Percentiles rank a stretch among this genome's conserved stretches.
phyloP scores from a whole-genome alignment of 1,140 invertebrate genomes.

The Myzus persicae region DNA sequence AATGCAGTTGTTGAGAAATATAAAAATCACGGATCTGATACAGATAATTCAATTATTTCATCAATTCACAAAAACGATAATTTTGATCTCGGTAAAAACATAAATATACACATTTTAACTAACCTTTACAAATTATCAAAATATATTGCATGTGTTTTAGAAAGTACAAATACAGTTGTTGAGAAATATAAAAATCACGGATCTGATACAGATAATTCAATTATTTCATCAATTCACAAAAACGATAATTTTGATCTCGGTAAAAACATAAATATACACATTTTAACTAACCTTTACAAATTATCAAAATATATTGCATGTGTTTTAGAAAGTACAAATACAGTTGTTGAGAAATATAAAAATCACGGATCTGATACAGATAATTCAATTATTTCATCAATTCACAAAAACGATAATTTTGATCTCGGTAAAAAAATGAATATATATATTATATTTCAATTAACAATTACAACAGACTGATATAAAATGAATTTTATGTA shows the following conservation, averaged over 20 bases:
- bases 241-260: background rate
- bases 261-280: background rate
- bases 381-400: background rate
- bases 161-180: background rate
- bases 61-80: background rate
- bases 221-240: background rate
- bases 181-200: too few relatives aligned
- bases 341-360: too few relatives aligned
- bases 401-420: background rate
- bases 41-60: background rate
- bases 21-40: background rate
- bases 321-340: background rate
- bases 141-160: too few relatives aligned
- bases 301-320: too few relatives aligned
- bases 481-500: background rate
- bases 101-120: background rate
- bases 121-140: too few relatives aligned
- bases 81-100: background rate
- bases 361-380: background rate
- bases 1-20: background rate
- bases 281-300: background rate
- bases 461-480: background rate
- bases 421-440: background rate
- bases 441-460: background rate
- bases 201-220: background rate